Percentiles rank a stretch among this genome's conserved stretches.
These are phyloP conservation scores for Smittia sp. DNA, from an alignment of 2,888 invertebrate genomes.

Conservation along the genomic window DNA sequence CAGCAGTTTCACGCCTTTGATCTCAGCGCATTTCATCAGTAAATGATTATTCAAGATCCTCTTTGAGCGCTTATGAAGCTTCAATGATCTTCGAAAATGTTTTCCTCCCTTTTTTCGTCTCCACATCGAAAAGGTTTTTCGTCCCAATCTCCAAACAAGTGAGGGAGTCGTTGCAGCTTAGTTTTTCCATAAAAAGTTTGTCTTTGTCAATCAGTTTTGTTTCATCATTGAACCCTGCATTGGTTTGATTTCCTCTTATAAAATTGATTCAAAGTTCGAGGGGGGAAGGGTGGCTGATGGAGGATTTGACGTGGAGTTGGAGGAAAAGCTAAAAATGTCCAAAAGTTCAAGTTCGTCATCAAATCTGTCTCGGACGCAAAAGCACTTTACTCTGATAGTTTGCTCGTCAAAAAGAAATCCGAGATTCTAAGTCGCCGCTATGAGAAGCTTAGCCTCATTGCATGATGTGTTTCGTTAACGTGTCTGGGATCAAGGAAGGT, in stretches of 20 bases:
- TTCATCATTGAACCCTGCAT: background rate
- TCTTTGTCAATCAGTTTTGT: background rate
- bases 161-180: background rate
- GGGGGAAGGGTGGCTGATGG: background rate
- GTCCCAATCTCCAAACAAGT: background rate
- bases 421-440: too few relatives aligned
- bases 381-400: constrained; percentile 2
- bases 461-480: too few relatives aligned
- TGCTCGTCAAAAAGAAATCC: background rate
- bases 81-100: background rate
- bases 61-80: background rate
- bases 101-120: background rate
- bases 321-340: constrained; percentile 8
- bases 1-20: background rate
- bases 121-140: background rate
- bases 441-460: too few relatives aligned
- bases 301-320: background rate
- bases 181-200: background rate
- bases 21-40: too few relatives aligned
- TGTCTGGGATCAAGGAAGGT: too few relatives aligned
- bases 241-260: background rate
- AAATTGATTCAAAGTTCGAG: background rate
- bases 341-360: background rate
- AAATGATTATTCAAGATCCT: too few relatives aligned
- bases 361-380: background rate